Evolutionary conservation across 2,888 invertebrate genomes (phyloP).

Genomic region (Alitta virens): DNA sequence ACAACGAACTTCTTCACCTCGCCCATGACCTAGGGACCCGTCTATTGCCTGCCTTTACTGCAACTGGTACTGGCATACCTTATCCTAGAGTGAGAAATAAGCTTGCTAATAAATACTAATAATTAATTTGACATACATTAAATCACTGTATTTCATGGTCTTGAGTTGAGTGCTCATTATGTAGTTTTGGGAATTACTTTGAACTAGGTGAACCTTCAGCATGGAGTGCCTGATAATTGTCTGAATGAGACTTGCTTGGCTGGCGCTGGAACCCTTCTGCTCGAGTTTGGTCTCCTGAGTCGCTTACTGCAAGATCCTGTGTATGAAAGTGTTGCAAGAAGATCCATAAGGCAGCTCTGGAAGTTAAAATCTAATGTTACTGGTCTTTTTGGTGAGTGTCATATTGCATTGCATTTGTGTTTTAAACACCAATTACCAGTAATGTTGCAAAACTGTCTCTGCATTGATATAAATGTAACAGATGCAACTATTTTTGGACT

Average conservation of each 20-base stretch:
- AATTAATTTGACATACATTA: neutral
- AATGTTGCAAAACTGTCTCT: too few species aligned
- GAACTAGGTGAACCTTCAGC: slow-evolving; percentile 62
- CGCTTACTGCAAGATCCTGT: slow-evolving; percentile 63
- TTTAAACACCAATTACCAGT: too few species aligned
- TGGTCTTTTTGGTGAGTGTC: slow-evolving; percentile 61
- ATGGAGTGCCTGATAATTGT: slow-evolving; percentile 60
- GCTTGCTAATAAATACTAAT: too few species aligned
- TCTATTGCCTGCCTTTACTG: slow-evolving; percentile 65
- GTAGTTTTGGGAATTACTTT: too few species aligned
- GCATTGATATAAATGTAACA: too few species aligned
- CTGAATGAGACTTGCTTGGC: slow-evolving; percentile 66
- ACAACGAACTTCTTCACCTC: slow-evolving; percentile 62
- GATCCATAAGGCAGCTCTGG: slow-evolving; percentile 63
- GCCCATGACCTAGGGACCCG: slow-evolving; percentile 66
- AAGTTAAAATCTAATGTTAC: slow-evolving; percentile 61
- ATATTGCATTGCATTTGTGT: neutral
- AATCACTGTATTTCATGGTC: neutral
- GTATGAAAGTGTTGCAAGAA: slow-evolving; percentile 63
- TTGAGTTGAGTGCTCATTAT: neutral
- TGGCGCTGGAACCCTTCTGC: slow-evolving; percentile 65
- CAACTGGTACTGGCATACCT: slow-evolving; percentile 63
- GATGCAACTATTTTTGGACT: too few species aligned
- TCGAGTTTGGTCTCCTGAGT: slow-evolving; percentile 66
- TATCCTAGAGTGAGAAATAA: slow-evolving; percentile 56